Conservation (phyloP, 2,113 vertebrate genomes). For the Delphinus delphis region DNA sequence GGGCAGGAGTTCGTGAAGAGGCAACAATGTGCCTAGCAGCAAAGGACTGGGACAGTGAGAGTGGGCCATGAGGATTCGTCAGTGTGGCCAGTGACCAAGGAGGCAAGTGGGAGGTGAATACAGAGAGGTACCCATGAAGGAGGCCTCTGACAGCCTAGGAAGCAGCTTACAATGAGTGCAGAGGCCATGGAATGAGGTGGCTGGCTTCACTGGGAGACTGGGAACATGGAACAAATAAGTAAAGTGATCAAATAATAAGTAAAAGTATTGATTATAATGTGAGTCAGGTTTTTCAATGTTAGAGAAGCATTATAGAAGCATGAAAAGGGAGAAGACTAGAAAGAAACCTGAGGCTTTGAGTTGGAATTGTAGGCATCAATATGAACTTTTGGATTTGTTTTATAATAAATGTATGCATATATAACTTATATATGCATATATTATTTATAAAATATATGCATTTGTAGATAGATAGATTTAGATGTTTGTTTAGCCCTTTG, state of each 20-base stretch:
- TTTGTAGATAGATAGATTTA: background rate
- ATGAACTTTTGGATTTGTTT: background rate
- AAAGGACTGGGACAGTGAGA: background rate
- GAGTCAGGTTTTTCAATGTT: background rate
- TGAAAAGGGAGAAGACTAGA: background rate
- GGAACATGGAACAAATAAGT: background rate
- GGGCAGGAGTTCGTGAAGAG: accelerated
- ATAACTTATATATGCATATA: no score
- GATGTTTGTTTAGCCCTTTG: background rate
- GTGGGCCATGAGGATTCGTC: background rate
- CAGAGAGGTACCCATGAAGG: background rate
- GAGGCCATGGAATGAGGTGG: background rate
- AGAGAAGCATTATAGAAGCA: background rate
- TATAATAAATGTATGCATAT: background rate
- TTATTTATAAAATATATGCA: background rate
- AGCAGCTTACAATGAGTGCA: background rate
- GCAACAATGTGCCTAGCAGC: background rate
- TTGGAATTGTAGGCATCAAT: background rate
- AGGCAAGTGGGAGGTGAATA: background rate
- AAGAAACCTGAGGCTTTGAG: background rate
- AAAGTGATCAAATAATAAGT: background rate
- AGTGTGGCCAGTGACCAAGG: background rate
- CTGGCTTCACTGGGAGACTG: background rate
- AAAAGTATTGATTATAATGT: background rate
- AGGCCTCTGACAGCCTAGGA: background rate